phyloP scores from a whole-genome alignment of 2,888 invertebrate genomes.

The Ferdinandea cuprea region DNA sequence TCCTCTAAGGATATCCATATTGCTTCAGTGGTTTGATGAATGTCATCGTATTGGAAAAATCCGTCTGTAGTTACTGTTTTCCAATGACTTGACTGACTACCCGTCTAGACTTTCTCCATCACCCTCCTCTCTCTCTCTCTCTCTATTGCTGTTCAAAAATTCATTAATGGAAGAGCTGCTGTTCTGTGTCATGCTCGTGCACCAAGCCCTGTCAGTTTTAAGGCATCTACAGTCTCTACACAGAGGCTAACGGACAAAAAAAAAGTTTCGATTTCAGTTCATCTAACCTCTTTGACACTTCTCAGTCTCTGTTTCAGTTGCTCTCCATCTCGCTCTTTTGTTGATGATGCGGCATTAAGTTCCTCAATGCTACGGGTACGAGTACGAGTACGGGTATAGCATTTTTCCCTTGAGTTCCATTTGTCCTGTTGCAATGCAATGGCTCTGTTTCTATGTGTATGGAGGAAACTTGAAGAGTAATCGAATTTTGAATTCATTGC shows the following conservation, averaged over 20 bases:
- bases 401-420: slow-evolving; percentile 23
- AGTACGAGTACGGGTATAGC: too few relatives aligned
- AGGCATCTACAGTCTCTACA: slow-evolving; percentile 12
- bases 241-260: slow-evolving; percentile 38
- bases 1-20: slow-evolving; percentile 45
- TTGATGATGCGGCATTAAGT: slow-evolving; percentile 4
- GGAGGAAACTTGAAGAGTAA: slow-evolving; percentile 65
- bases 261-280: slow-evolving; percentile 68
- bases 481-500: slow-evolving; percentile 71
- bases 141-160: slow-evolving; percentile 55
- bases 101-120: slow-evolving; percentile 65
- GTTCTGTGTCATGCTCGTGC: background rate
- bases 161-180: slow-evolving; percentile 56
- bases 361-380: slow-evolving; percentile 10
- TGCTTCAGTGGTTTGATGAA: slow-evolving; percentile 51
- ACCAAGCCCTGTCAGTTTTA: slow-evolving; percentile 22
- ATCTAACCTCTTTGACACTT: slow-evolving; percentile 71
- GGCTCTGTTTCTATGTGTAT: background rate
- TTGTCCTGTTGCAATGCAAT: slow-evolving; percentile 9
- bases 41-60: slow-evolving; percentile 44
- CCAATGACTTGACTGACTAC: slow-evolving; percentile 50
- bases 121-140: too few relatives aligned
- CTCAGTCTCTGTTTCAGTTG: slow-evolving; percentile 34
- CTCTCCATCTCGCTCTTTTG: too few relatives aligned
- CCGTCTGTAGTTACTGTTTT: slow-evolving; percentile 34